phyloP scores from a whole-genome alignment of 2,888 invertebrate species.

The Phaonia tiefii region DNA sequence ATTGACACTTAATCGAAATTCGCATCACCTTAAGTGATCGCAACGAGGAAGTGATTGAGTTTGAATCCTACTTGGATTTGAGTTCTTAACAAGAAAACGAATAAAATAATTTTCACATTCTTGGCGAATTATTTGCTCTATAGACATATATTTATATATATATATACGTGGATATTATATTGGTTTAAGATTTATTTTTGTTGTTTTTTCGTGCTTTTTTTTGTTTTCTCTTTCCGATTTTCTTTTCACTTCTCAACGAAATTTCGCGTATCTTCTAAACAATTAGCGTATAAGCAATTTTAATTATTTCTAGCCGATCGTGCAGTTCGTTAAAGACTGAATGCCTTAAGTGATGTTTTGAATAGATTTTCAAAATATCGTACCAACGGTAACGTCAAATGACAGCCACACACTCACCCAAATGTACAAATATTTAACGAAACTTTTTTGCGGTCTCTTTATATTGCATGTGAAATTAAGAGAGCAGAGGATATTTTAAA shows the following conservation, averaged over 20 bases:
- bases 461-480: background rate
- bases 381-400: background rate
- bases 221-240: background rate
- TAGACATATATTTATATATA: background rate
- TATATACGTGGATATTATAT: background rate
- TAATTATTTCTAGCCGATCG: slow-evolving; percentile 47
- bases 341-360: slow-evolving; percentile 40
- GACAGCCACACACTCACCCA: background rate
- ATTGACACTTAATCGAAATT: background rate
- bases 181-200: background rate
- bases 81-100: too few relatives aligned
- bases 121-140: background rate
- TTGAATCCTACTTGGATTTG: background rate
- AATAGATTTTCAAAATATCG: slow-evolving; percentile 46
- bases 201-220: slow-evolving; percentile 8
- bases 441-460: slow-evolving; percentile 17
- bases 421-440: slow-evolving; percentile 24
- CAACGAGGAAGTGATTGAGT: slow-evolving; percentile 1
- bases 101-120: too few relatives aligned
- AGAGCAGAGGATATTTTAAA: too few relatives aligned
- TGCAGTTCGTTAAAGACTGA: slow-evolving; percentile 59
- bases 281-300: slow-evolving; percentile 29
- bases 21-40: too few relatives aligned
- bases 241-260: slow-evolving; percentile 11
- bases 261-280: slow-evolving; percentile 27